Percentiles rank a stretch among this genome's conserved stretches.
Conservation (phyloP, 2,113 vertebrate species). For the Microcebus ravelobensis region DNA sequence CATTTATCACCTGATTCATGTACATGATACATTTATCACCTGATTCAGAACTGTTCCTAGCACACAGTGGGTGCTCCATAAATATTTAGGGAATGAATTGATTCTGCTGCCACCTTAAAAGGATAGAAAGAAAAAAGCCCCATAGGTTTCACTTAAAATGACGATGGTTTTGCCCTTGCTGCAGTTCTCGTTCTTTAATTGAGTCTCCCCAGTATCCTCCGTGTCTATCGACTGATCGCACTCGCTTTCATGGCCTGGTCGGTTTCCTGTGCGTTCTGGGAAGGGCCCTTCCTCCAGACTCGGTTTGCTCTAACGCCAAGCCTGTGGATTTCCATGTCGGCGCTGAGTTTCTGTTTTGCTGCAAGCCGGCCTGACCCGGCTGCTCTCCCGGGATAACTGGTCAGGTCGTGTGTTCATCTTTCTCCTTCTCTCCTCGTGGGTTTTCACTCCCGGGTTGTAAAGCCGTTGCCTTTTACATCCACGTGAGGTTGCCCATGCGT, state of each 20-base stretch:
- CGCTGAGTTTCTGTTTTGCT: neutral
- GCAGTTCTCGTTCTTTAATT: accelerated
- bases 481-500: accelerated
- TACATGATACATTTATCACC: neutral
- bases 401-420: too few relatives aligned
- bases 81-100: neutral
- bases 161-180: neutral
- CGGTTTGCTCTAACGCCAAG: too few relatives aligned
- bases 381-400: neutral
- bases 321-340: neutral
- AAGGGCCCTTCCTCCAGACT: neutral
- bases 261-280: neutral
- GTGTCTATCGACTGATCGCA: accelerated
- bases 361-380: neutral
- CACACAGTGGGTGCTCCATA: accelerated
- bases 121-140: neutral
- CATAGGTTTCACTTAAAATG: accelerated
- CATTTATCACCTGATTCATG: neutral
- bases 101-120: neutral
- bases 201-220: accelerated
- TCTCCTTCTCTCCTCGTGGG: neutral
- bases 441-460: neutral
- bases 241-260: neutral
- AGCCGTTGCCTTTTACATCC: neutral
- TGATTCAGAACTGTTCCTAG: neutral